A percentile compares a stretch with the other conserved stretches of the same genome.
These are phyloP conservation scores for Brachyhypopomus occidentalis DNA, from an alignment of 2,113 vertebrate species.

Conservation along the genomic window DNA sequence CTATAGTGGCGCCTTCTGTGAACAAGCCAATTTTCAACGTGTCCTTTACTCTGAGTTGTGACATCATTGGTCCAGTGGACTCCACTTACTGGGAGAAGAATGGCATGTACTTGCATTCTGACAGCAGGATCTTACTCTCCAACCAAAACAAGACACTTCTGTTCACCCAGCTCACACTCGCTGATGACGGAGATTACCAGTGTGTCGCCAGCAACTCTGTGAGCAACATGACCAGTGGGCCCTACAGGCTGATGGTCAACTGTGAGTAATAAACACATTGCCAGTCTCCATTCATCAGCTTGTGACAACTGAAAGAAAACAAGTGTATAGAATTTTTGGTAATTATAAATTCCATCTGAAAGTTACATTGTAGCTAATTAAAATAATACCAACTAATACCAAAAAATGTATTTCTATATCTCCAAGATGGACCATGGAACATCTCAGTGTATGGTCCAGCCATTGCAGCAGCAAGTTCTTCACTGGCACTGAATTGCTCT, in stretches of 20 bases:
- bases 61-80: conserved; percentile 46
- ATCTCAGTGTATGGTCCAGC: conserved; percentile 49
- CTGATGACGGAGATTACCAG: conserved; percentile 50
- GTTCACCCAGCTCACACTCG: conserved; percentile 8
- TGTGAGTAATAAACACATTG: conserved; percentile 65
- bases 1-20: neutral
- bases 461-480: conserved; percentile 41
- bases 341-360: neutral
- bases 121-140: conserved; percentile 26
- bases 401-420: neutral
- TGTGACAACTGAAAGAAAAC: neutral
- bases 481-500: conserved; percentile 54
- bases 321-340: too few species aligned
- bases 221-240: conserved; percentile 40
- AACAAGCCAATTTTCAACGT: conserved; percentile 45
- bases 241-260: conserved; percentile 59
- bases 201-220: conserved; percentile 51
- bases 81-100: conserved; percentile 62
- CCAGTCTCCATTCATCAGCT: neutral
- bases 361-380: neutral
- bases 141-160: conserved; percentile 35
- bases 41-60: conserved; percentile 60
- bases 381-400: neutral
- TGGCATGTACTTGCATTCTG: neutral
- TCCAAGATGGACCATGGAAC: conserved; percentile 52